Evolutionary conservation across 2,888 invertebrate species (phyloP).

Genomic region (Orthonevra nobilis): DNA sequence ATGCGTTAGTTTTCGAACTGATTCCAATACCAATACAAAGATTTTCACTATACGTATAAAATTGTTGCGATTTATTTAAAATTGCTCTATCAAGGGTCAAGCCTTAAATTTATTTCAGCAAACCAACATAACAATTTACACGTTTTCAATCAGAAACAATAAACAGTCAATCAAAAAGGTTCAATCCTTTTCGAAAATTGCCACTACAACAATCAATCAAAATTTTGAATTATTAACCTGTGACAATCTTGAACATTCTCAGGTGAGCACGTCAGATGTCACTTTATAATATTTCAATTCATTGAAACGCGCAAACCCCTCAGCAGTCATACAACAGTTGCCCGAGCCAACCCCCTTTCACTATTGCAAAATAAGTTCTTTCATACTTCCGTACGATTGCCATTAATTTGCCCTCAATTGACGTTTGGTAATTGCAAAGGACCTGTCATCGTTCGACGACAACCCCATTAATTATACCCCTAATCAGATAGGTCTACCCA

Average conservation of each 20-base stretch:
- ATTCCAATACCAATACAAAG: too few relatives aligned
- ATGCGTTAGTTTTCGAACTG: too few relatives aligned
- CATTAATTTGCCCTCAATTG: conserved; percentile 75
- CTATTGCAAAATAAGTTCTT: conserved; percentile 29
- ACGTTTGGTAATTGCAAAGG: conserved; percentile 75
- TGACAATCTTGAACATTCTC: conserved; percentile 11
- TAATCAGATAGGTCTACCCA: conserved; percentile 57
- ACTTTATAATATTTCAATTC: conserved; percentile 28
- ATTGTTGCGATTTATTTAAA: too few relatives aligned
- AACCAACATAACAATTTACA: too few relatives aligned
- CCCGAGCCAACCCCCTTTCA: conserved; percentile 1
- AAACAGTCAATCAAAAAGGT: neutral
- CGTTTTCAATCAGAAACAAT: too few relatives aligned
- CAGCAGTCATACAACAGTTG: neutral
- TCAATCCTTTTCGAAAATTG: neutral
- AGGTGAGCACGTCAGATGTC: conserved; percentile 40
- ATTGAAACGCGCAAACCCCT: conserved; percentile 4
- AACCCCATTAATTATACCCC: conserved; percentile 61
- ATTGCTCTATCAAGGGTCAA: too few relatives aligned
- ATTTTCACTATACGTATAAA: too few relatives aligned
- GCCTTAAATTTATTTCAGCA: too few relatives aligned
- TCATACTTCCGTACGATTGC: conserved; percentile 37
- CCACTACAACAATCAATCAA: neutral
- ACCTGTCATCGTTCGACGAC: conserved; percentile 68
- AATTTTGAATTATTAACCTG: conserved; percentile 35